phyloP scores from a whole-genome alignment of 2,888 invertebrate species.

The Drosophila multiciliata region DNA sequence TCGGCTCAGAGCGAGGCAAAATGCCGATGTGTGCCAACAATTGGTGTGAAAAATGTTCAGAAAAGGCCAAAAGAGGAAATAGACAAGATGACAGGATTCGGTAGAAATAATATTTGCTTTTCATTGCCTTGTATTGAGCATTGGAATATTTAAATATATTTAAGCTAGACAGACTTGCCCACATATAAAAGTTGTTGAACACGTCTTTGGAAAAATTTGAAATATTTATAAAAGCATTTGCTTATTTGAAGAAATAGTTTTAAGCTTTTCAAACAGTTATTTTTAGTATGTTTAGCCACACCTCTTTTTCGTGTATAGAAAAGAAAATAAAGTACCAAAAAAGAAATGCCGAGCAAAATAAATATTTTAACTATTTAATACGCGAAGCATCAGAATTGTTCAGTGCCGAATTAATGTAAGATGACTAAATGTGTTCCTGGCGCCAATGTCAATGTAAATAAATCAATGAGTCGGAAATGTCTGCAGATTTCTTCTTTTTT shows the following conservation, averaged over 20 bases:
- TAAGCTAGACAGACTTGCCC: not conserved
- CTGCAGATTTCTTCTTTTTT: constrained; percentile 9
- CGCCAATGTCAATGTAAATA: constrained; percentile 32
- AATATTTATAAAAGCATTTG: not conserved
- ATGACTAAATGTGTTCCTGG: constrained; percentile 31
- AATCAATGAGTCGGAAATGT: constrained; percentile 37
- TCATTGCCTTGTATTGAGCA: not conserved
- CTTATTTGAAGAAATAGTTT: not conserved
- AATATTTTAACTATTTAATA: not conserved
- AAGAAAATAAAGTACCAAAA: not conserved
- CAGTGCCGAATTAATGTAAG: constrained; percentile 19
- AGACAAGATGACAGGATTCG: constrained; percentile 7
- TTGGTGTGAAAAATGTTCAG: constrained; percentile 25
- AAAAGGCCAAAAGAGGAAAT: constrained; percentile 6
- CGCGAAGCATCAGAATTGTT: not conserved
- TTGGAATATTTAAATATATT: constrained; percentile 19
- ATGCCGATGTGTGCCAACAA: constrained; percentile 2
- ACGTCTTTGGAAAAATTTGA: not conserved
- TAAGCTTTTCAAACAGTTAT: not conserved
- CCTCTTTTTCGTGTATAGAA: not conserved
- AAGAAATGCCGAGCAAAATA: not conserved
- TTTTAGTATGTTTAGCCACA: not conserved
- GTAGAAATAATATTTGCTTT: constrained; percentile 29
- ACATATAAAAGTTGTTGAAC: not conserved
- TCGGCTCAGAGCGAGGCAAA: constrained; percentile 5